These are phyloP conservation scores for Acanthococcus lagerstroemiae DNA, from an alignment of 2,888 invertebrate species.

Conservation along the genomic window DNA sequence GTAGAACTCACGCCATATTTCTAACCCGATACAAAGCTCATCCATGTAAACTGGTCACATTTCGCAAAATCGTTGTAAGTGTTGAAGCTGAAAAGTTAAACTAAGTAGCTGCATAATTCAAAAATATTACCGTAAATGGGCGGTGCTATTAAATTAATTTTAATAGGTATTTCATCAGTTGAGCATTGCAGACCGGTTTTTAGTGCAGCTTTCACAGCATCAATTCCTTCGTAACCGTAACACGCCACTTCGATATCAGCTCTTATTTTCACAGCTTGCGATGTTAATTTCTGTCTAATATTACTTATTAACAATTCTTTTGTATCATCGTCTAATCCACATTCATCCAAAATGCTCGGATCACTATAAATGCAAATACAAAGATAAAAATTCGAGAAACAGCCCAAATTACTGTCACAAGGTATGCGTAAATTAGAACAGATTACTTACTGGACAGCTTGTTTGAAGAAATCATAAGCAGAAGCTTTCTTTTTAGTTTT, in stretches of 20 bases:
- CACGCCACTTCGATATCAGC: constrained; percentile 89
- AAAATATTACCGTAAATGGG: constrained; percentile 69
- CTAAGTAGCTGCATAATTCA: not conserved
- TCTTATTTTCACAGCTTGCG: constrained; percentile 92
- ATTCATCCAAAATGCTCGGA: constrained; percentile 89
- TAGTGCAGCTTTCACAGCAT: constrained; percentile 90
- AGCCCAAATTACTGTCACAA: not conserved
- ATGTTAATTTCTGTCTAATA: constrained; percentile 90
- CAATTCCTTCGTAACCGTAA: constrained; percentile 96
- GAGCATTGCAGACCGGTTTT: constrained; percentile 82
- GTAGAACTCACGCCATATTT: too few relatives aligned
- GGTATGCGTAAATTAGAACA: not conserved
- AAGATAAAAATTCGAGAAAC: not conserved
- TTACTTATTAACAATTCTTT: constrained; percentile 86
- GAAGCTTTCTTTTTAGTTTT: constrained; percentile 93
- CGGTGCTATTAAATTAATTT: constrained; percentile 97
- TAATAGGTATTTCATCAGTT: constrained; percentile 87
- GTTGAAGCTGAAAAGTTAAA: not conserved
- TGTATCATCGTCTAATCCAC: constrained; percentile 82
- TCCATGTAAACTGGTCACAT: too few relatives aligned
- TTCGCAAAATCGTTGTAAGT: too few relatives aligned
- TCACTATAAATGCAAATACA: constrained; percentile 55
- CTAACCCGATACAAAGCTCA: too few relatives aligned
- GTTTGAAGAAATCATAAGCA: constrained; percentile 96
- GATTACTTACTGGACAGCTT: constrained; percentile 77